Evolutionary conservation across 2,888 invertebrate genomes (phyloP), one percentile per base, ranked within the genome.

Genomic region (Chaetoderma sp.): DNA sequence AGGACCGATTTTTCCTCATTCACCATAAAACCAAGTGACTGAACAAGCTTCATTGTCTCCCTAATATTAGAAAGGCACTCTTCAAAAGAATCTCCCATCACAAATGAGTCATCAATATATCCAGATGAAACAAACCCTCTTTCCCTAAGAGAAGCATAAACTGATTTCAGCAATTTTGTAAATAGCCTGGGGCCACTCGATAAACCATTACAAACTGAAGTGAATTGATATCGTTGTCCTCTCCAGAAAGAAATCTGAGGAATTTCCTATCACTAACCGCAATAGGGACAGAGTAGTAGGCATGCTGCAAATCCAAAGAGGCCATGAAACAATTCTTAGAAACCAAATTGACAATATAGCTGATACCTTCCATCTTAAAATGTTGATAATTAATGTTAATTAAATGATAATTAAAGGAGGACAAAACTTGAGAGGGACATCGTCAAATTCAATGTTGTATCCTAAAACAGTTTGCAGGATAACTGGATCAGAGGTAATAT

Each of bases 71-170:
- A 18, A 30, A 16, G 13, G 32, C 45, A 47, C n/a, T 27, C 8
- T 10, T 25, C 47, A 59, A 28, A 47, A 30, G n/a, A 28, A 4
- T 30, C 5, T 3, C 10, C 27, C 21, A 4, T 8, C 3, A 45
- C 10, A n/a, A 23, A 21, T 27, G n/a, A 59, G 32, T 59, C 59
- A 59, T 59, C 59, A 23, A 59, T 30, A 47, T 59, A 59, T n/a
- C 32, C 28, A 18, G 21, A n/a, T 8, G 16, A n/a, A 4, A 13
- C 3, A 36, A 23, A 16, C 10, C 59, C 59, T 5, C 21, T 5
- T 3, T 16, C 8, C 49, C 59, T 47, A 16, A 59, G 21, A 6
- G 25, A n/a, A 16, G 59, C 45, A 16, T 49, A 30, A 3, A 47
- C 59, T 10, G 59, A 49, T 49, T 59, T 59, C 18, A 59, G 21